A percentile compares a stretch with the other conserved stretches of the same genome.
Conservation (phyloP, 2,888 invertebrate species). For the Pseudococcus jackbeardsleyi region DNA sequence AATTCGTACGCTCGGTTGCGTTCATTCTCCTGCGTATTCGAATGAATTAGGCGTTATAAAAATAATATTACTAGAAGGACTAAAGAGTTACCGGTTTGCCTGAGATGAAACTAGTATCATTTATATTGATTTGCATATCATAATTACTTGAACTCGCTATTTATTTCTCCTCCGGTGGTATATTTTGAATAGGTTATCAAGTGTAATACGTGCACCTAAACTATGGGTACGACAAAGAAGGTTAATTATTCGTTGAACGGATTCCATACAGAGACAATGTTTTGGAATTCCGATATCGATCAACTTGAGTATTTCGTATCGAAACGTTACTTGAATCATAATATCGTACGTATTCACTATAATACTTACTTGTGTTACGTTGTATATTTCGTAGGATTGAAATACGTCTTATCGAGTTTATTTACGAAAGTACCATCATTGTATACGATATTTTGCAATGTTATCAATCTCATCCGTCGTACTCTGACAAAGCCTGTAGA, state of each 20-base stretch:
- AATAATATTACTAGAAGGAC: too few species aligned
- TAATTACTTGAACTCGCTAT: not conserved
- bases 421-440: not conserved
- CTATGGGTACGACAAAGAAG: not conserved
- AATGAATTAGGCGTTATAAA: too few species aligned
- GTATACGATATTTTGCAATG: not conserved
- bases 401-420: not conserved
- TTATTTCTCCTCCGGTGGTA: not conserved
- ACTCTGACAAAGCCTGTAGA: too few species aligned
- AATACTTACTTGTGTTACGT: not conserved
- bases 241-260: not conserved
- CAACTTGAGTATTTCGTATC: not conserved
- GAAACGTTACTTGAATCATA: not conserved
- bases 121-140: too few species aligned
- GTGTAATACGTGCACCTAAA: not conserved
- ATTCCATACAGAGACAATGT: not conserved
- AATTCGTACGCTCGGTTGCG: too few species aligned
- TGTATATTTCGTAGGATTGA: not conserved
- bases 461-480: not conserved
- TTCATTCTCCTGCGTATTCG: too few species aligned
- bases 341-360: not conserved
- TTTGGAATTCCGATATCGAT: not conserved
- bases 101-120: not conserved
- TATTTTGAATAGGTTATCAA: not conserved
- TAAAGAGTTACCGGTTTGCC: too few species aligned